Percentiles rank a stretch among this genome's conserved stretches.
Conservation (phyloP, 2,888 invertebrate species). For the Diarsia rubi region DNA sequence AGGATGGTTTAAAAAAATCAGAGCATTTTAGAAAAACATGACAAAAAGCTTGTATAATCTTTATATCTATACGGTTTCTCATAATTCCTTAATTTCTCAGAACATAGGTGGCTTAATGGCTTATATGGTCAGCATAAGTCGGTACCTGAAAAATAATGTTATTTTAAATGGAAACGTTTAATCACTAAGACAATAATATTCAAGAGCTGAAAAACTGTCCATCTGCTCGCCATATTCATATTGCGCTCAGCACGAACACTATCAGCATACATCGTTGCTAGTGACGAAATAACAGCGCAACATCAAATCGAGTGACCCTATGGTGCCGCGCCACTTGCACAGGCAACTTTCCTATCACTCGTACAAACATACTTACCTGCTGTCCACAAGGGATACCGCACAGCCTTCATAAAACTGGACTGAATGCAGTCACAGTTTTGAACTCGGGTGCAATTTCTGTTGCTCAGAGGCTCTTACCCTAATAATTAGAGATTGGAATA, state of each 20-base stretch:
- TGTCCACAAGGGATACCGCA: background rate
- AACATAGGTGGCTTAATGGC: background rate
- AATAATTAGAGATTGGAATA: background rate
- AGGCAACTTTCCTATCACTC: constrained; percentile 87
- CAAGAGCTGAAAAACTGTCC: background rate
- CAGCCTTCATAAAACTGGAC: background rate
- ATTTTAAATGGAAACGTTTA: background rate
- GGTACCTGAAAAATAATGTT: background rate
- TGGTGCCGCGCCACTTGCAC: constrained; percentile 82
- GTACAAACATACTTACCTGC: constrained; percentile 29
- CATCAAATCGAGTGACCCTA: constrained; percentile 82
- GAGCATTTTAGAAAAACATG: background rate
- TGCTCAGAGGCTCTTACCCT: background rate
- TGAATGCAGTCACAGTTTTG: background rate
- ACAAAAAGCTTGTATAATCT: background rate
- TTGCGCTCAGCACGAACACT: constrained; percentile 86
- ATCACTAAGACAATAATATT: background rate
- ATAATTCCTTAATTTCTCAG: background rate
- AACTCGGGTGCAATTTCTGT: background rate
- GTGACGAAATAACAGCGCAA: constrained; percentile 80
- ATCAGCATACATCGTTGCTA: constrained; percentile 68
- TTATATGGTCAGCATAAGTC: background rate
- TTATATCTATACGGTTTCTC: too few relatives aligned
- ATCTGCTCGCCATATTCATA: background rate
- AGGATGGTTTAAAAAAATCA: background rate